These are phyloP conservation scores for Chamaedrilus cognettii DNA, from an alignment of 2,888 invertebrate genomes.

Conservation along the genomic window DNA sequence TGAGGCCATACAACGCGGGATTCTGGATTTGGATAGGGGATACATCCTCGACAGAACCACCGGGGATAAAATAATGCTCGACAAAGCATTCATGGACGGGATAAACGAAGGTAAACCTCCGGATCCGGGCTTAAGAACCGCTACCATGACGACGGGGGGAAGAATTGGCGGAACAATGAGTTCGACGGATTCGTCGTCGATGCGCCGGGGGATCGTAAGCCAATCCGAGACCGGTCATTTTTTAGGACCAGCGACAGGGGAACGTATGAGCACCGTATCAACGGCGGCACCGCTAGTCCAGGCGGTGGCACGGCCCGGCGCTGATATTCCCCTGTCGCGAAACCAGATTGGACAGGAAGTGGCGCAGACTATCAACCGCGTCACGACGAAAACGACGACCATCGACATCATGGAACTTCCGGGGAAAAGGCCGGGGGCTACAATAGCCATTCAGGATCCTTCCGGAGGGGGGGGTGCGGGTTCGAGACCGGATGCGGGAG, in stretches of 20 bases:
- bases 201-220: neutral
- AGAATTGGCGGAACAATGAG: neutral
- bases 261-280: conserved; percentile 11
- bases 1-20: conserved; percentile 57
- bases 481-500: too few species aligned
- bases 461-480: neutral
- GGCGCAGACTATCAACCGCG: conserved; percentile 15
- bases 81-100: conserved; percentile 77
- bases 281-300: conserved; percentile 17
- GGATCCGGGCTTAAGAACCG: too few species aligned
- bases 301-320: conserved; percentile 18
- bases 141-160: neutral
- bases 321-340: conserved; percentile 23
- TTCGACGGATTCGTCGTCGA: neutral
- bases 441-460: too few species aligned
- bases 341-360: too few species aligned
- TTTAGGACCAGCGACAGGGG: conserved; percentile 20
- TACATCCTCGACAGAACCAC: conserved; percentile 57
- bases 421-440: neutral
- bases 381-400: conserved; percentile 14
- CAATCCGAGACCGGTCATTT: neutral
- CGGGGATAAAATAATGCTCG: conserved; percentile 66
- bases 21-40: conserved; percentile 60
- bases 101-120: conserved; percentile 67
- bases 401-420: conserved; percentile 19